Evolutionary conservation across 2,797 vertebrate genomes (phyloP), one percentile per base, ranked within the genome.

Genomic region (Eleutherodactylus coqui): DNA sequence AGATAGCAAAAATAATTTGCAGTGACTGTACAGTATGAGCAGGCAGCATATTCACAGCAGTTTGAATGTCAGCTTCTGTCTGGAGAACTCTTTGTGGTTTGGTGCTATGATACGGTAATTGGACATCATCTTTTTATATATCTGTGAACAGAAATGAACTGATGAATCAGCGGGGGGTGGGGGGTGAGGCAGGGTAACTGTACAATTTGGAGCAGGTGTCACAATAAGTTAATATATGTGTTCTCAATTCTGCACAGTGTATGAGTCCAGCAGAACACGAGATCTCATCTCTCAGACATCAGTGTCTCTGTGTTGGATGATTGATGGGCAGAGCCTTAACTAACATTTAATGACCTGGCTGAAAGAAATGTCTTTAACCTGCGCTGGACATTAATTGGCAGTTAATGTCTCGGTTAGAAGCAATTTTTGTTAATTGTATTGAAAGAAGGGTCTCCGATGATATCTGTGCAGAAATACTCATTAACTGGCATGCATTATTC

Each of bases 361-460:
- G 36, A 6, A 49, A n/a, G 60, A 51, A n/a, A 19, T 0, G 24
- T 41, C 47, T 55, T 69, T n/a, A 49, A 82, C 80, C 85, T 36
- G 62, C 5, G 2, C 64, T 29, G 62, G 79, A 32, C 77, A 38
- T 47, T 78, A 83, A 83, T 87, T 83, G 75, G 11, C 80, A 14
- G 38, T 60, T 87, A 83, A 72, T 75, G 79, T 82, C 85, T 81
- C 29, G 67, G 84, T 75, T 60, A 73, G 77, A 70, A 62, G 84
- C 60, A 53, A 85, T 79, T 85, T 82, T 82, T 76, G 62, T 86
- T 85, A 85, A 85, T 85, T 80, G 77, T 73, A 62, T 45, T n/a
- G 55, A 38, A n/a, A 36, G 43, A 82, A 45, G 76, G 4, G 62
- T 73, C 36, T 85, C 27, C 9, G 70, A 85, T 47, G 77, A 80